These are phyloP conservation scores for Aurelia aurita complex sp. Pacific DNA, from an alignment of 30 jellyfish, hydroid and myxozoan genomes.

Conservation along the genomic window DNA sequence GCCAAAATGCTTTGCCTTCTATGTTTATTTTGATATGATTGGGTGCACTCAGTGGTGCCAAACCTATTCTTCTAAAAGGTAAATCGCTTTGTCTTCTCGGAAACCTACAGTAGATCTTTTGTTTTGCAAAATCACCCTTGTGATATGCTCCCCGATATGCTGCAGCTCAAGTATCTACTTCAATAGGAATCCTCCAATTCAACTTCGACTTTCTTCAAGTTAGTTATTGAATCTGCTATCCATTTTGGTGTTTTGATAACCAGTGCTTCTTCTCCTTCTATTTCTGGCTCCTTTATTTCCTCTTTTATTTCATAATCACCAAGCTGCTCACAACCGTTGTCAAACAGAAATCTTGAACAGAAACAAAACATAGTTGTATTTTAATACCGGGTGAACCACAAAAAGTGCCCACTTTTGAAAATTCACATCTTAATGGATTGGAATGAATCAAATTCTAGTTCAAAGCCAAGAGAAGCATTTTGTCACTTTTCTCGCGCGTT, in stretches of 20 bases:
- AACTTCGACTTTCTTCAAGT: slow-evolving; percentile 28
- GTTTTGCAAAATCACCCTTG: no score
- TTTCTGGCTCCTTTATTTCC: slow-evolving; percentile 44
- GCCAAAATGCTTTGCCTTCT: no score
- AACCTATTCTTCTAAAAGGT: not conserved
- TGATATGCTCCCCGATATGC: no score
- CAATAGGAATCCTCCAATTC: slow-evolving; percentile 2
- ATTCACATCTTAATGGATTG: no score
- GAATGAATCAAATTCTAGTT: no score
- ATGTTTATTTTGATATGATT: not conserved
- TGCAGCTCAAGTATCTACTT: no score
- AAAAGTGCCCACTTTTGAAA: no score
- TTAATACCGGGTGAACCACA: no score
- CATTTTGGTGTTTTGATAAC: slow-evolving; percentile 49
- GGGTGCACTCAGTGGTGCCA: not conserved
- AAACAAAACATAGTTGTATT: not conserved
- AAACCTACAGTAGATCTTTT: not conserved
- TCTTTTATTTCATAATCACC: slow-evolving; percentile 56
- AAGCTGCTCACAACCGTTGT: slow-evolving; percentile 59
- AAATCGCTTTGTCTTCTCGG: not conserved
- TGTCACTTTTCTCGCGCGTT: no score
- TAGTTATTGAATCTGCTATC: slow-evolving; percentile 33
- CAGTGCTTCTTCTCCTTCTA: slow-evolving; percentile 53
- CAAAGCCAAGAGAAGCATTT: no score
- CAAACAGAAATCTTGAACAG: slow-evolving; percentile 49